Conservation (phyloP, 1,140 invertebrate species). For the Cydia strobilella region DNA sequence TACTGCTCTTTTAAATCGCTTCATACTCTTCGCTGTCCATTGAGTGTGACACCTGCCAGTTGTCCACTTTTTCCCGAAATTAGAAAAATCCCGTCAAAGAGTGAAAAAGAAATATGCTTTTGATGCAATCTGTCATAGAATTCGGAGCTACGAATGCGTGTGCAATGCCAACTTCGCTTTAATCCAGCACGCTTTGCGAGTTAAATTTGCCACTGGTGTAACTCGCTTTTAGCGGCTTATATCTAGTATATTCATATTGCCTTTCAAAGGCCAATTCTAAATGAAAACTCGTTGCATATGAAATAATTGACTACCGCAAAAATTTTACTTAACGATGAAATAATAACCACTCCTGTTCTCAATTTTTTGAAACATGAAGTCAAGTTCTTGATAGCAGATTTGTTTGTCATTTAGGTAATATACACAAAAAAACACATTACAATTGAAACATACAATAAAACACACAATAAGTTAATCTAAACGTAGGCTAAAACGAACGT, state of each 20-base stretch:
- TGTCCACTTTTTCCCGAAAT: neutral
- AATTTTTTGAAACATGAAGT: too few species aligned
- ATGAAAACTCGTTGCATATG: too few species aligned
- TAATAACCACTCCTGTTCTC: too few species aligned
- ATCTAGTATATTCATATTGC: neutral
- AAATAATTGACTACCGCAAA: too few species aligned
- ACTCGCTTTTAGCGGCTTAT: neutral
- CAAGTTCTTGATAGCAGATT: too few species aligned
- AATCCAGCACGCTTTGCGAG: neutral
- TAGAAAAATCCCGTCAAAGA: neutral
- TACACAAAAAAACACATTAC: too few species aligned
- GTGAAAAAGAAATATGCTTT: neutral
- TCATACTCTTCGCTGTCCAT: too few species aligned
- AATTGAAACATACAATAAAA: neutral
- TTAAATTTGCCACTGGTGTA: too few species aligned
- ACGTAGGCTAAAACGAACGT: too few species aligned
- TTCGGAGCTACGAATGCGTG: neutral
- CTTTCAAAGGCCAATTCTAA: neutral
- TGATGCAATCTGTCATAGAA: slow-evolving; percentile 5
- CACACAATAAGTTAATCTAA: neutral
- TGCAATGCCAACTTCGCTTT: neutral
- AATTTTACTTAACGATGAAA: too few species aligned
- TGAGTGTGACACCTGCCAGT: neutral
- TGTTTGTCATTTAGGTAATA: too few species aligned
- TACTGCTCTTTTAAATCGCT: too few species aligned